Base-by-base conservation (phyloP, 2,113 vertebrate species). In the Aphelocoma coerulescens region DNA sequence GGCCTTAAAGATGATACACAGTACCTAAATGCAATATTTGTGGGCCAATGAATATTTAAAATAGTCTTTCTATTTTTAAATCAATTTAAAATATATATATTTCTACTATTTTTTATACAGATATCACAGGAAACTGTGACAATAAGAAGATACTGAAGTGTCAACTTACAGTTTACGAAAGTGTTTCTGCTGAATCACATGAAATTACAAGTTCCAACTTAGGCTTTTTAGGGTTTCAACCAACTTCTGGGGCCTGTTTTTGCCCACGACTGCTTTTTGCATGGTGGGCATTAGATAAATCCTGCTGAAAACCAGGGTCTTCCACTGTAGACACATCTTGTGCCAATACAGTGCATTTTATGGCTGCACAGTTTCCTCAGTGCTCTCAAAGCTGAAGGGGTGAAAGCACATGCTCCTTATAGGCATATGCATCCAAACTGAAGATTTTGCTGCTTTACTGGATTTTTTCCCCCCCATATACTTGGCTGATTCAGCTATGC, bases 381-480 rank as follows among this genome's bases (percentile, higher is more conserved):
- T 1, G 2, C 39, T 66, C 46, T 48, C 27, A 35, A 7, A 15
- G 54, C 37, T 74, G 41, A 89, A 62, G 10, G 8, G 21, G 12
- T 43, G 37, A 41, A 86, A 67, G 58, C 67, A 54, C 63, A 52
- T 21, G 27, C 11, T 83, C 57, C 46, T 57, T 35, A 27, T 1
- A 63, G 57, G 18, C 32, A 9, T 11, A 33, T 35, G n/a, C 18
- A 46, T 44, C 62, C 67, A 58, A 72, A 92, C 1, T 43, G 74
- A 48, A 59, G 48, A 54, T 39, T 87, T 67, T 79, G 32, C 30
- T 85, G 66, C 46, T 67, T 4, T n/a, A 30, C 16, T 54, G 57
- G 49, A 4, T 41, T 43, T 32, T 33, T 20, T 6, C 0, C 0
- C 6, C 10, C 54, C 21, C 7, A 13, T 8, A 32, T 5, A 22